Conservation (phyloP, 1,140 invertebrate genomes). For the Nasonia longicornis region DNA sequence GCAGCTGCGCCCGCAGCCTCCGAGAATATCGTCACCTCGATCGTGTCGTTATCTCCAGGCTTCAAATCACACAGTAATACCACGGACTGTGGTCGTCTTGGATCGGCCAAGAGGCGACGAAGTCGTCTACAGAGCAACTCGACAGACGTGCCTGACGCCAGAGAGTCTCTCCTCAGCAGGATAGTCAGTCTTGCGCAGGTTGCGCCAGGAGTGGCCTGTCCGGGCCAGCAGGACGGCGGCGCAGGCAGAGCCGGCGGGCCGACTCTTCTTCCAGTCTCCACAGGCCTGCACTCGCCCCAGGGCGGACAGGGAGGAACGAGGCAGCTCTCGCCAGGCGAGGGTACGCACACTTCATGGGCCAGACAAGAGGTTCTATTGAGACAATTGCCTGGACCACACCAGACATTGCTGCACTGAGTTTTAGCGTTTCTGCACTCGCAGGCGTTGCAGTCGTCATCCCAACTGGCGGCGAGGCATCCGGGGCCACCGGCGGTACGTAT, state of each 20-base stretch:
- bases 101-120: conserved; percentile 75
- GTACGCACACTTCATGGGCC: conserved; percentile 79
- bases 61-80: conserved; percentile 87
- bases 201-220: conserved; percentile 70
- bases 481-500: conserved; percentile 62
- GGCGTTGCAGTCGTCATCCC: conserved; percentile 83
- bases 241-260: conserved; percentile 81
- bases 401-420: conserved; percentile 85
- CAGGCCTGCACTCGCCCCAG: conserved; percentile 84
- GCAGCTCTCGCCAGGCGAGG: conserved; percentile 80
- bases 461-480: conserved; percentile 61
- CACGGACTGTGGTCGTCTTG: conserved; percentile 71
- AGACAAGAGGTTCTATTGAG: conserved; percentile 69
- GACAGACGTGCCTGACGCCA: conserved; percentile 78
- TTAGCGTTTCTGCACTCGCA: conserved; percentile 82
- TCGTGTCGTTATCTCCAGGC: conserved; percentile 81
- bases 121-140: conserved; percentile 79
- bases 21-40: conserved; percentile 84
- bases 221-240: conserved; percentile 83
- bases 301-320: conserved; percentile 81
- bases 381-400: conserved; percentile 87
- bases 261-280: conserved; percentile 80
- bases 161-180: conserved; percentile 75
- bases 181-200: conserved; percentile 83
- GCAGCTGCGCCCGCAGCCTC: conserved; percentile 76